These are phyloP conservation scores for Capitella teleta DNA, from an alignment of 1,140 invertebrate genomes.

Conservation along the genomic window DNA sequence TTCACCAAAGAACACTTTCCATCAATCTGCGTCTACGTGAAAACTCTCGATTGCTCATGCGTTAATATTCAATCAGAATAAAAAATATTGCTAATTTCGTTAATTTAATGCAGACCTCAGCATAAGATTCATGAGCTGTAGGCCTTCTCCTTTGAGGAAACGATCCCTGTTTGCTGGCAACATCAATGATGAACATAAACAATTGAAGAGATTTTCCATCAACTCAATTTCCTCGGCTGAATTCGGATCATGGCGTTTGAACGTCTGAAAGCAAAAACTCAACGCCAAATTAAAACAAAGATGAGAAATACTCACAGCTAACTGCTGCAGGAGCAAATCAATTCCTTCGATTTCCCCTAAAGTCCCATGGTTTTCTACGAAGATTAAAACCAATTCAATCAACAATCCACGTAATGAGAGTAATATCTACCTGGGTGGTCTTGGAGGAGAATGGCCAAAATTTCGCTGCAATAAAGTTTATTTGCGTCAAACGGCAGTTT, in stretches of 20 bases:
- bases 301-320: conserved; percentile 57
- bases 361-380: conserved; percentile 52
- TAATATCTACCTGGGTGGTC: conserved; percentile 63
- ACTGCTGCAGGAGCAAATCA: conserved; percentile 86
- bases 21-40: not conserved
- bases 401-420: not conserved
- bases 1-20: not conserved
- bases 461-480: too few species aligned
- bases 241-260: conserved; percentile 86
- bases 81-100: not conserved
- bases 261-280: conserved; percentile 51
- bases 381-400: too few species aligned
- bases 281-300: not conserved
- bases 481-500: too few species aligned
- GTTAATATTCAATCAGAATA: not conserved
- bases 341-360: conserved; percentile 90
- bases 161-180: conserved; percentile 72
- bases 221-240: conserved; percentile 88
- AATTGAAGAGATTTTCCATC: conserved; percentile 98
- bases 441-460: conserved; percentile 89
- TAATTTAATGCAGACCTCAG: conserved; percentile 53
- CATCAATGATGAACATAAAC: conserved; percentile 86
- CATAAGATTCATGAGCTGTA: conserved; percentile 96
- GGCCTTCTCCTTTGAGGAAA: conserved; percentile 86
- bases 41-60: too few species aligned